Conservation (phyloP, 2,797 vertebrate species). For the Cetoscarus ocellatus region DNA sequence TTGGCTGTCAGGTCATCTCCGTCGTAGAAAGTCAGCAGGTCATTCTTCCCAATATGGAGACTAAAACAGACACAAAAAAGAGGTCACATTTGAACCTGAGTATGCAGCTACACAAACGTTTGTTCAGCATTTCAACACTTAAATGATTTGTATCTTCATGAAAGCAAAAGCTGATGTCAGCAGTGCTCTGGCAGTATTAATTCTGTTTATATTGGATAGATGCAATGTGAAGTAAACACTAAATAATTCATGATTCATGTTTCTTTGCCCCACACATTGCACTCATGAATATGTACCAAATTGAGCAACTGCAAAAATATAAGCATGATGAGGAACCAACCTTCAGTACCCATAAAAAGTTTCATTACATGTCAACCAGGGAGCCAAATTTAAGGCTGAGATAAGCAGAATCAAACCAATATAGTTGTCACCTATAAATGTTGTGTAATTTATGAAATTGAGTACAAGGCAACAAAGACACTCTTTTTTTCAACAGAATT, state of each 20-base stretch:
- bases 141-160: conserved; percentile 20
- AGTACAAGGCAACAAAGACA: conserved; percentile 18
- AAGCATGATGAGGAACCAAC: conserved; percentile 40
- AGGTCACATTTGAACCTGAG: too few species aligned
- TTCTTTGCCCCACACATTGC: conserved; percentile 19
- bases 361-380: background rate
- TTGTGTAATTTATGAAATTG: conserved; percentile 12
- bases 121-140: conserved; percentile 1
- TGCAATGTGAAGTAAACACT: conserved; percentile 80
- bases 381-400: background rate
- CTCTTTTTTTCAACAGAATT: conserved; percentile 34
- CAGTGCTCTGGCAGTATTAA: conserved; percentile 56
- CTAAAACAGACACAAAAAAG: conserved; percentile 65
- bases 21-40: conserved; percentile 95
- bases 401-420: conserved; percentile 19
- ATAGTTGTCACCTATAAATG: conserved; percentile 11
- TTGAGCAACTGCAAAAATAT: conserved; percentile 36
- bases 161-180: conserved; percentile 52
- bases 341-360: conserved; percentile 12
- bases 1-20: conserved; percentile 96
- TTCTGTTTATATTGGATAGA: conserved; percentile 72
- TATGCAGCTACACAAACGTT: background rate
- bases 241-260: conserved; percentile 79
- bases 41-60: conserved; percentile 91
- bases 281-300: conserved; percentile 69